phyloP scores from a whole-genome alignment of 1,140 invertebrate species.

The Papilio xuthus region DNA sequence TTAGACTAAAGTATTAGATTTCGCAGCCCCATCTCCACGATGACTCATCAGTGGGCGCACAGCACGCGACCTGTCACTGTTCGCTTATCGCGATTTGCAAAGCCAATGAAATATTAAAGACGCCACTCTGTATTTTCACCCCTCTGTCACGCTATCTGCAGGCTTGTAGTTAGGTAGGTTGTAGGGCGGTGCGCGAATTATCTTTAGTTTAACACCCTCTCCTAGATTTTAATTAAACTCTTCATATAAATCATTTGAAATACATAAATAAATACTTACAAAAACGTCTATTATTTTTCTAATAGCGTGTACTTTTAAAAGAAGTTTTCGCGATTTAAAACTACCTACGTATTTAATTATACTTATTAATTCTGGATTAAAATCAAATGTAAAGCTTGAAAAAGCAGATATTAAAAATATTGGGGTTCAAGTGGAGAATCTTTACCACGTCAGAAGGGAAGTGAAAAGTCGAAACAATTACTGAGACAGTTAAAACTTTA shows the following conservation, averaged over 20 bases:
- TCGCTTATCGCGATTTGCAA: slow-evolving; percentile 60
- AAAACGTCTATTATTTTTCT: too few species aligned
- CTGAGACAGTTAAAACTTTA: too few species aligned
- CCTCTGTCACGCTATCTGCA: slow-evolving; percentile 40
- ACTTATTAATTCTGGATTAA: too few species aligned
- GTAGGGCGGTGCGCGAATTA: slow-evolving; percentile 34
- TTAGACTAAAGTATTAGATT: slow-evolving; percentile 16
- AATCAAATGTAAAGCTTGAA: too few species aligned
- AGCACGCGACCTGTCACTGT: slow-evolving; percentile 60
- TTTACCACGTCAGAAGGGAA: too few species aligned
- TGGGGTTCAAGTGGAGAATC: too few species aligned
- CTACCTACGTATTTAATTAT: too few species aligned
- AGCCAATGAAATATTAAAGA: slow-evolving; percentile 61
- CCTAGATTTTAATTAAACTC: slow-evolving; percentile 27
- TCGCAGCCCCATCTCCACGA: slow-evolving; percentile 19
- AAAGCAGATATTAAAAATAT: too few species aligned
- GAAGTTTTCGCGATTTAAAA: too few species aligned
- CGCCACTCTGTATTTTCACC: slow-evolving; percentile 45
- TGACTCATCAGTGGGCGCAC: slow-evolving; percentile 43
- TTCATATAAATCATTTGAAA: slow-evolving; percentile 1
- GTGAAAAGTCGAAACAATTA: too few species aligned
- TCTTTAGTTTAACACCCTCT: slow-evolving; percentile 26
- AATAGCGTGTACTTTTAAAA: too few species aligned
- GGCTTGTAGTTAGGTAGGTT: slow-evolving; percentile 24
- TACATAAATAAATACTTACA: not conserved